Evolutionary conservation across 2,888 invertebrate genomes (phyloP).

Genomic region (Platyscelio sp.): DNA sequence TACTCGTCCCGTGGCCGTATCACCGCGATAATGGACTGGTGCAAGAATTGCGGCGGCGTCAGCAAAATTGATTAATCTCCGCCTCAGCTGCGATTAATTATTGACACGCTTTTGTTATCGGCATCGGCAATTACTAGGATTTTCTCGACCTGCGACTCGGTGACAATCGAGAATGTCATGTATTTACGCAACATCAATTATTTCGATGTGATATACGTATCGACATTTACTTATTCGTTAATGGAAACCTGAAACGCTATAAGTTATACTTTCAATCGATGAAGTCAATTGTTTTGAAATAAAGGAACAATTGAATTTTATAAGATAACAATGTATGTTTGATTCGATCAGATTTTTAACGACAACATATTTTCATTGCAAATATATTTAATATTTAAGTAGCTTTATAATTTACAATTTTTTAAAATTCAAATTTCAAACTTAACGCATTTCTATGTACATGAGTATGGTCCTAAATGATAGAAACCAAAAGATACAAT

Average conservation of each 20-base stretch:
- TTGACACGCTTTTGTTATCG: slow-evolving; percentile 82
- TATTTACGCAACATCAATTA: slow-evolving; percentile 62
- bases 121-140: slow-evolving; percentile 75
- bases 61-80: slow-evolving; percentile 82
- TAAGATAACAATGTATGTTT: too few species aligned
- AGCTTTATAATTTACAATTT: too few species aligned
- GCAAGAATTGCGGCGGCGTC: slow-evolving; percentile 67
- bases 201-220: slow-evolving; percentile 49
- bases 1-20: slow-evolving; percentile 36
- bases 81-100: slow-evolving; percentile 81
- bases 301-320: too few species aligned
- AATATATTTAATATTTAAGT: too few species aligned
- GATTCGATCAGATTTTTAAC: too few species aligned
- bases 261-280: slow-evolving; percentile 42
- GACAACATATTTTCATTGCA: too few species aligned
- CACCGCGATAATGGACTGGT: slow-evolving; percentile 19
- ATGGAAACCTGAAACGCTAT: slow-evolving; percentile 26
- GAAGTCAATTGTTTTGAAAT: slow-evolving; percentile 47
- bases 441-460: too few species aligned
- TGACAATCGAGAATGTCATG: slow-evolving; percentile 55
- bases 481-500: too few species aligned
- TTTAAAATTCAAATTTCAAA: too few species aligned
- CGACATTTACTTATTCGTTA: slow-evolving; percentile 51
- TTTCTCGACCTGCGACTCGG: neutral
- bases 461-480: too few species aligned